Base-by-base conservation (phyloP, 2,113 vertebrate genomes). In the Tetrax tetrax region DNA sequence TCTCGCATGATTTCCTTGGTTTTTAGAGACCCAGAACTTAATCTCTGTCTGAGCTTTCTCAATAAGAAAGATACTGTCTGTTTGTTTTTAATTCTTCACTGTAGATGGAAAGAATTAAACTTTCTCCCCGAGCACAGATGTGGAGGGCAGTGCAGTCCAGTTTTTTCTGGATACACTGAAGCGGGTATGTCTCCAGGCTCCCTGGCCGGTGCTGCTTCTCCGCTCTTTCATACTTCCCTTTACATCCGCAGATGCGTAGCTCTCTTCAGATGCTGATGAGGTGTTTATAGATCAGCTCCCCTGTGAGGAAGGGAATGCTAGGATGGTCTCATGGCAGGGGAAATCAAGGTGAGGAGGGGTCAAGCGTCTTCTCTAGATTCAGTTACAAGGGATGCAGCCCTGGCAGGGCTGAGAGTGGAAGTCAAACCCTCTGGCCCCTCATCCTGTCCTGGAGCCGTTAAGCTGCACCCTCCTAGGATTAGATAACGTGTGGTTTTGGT, bases 251-350 rank as follows among this genome's bases (percentile, higher is more conserved):
- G 77, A 71, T 71, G 25, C 1, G 1, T 53, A 84, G 53, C 57
- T 68, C 83, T 72, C 37, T 94, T 95, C 85, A 93, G 50, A 83
- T 96, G 94, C 83, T 95, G 77, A 89, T 77, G 65, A 86, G 38
- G 66, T 35, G 31, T 70, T 76, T 27, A 29, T 45, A 94, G 78
- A 92, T 86, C 88, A 83, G 82, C 60, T 95, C 60, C 64, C 75
- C 45, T 33, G 28, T 60, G 85, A 89, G 80, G 41, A 79, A 65
- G 83, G 89, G 74, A 95, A 35, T 69, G 72, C 66, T 71, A 17
- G 45, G 38, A 43, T 28, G 31, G 37, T n/a, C 88, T 89, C 25
- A 7, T 3, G 80, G 78, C 66, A 70, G 61, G 71, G 64, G 78
- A 91, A 90, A 65, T 83, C 47, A 59, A 85, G 90, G 87, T 91